Evolutionary conservation across 2,888 invertebrate species (phyloP).

Genomic region (Odontothrips loti): DNA sequence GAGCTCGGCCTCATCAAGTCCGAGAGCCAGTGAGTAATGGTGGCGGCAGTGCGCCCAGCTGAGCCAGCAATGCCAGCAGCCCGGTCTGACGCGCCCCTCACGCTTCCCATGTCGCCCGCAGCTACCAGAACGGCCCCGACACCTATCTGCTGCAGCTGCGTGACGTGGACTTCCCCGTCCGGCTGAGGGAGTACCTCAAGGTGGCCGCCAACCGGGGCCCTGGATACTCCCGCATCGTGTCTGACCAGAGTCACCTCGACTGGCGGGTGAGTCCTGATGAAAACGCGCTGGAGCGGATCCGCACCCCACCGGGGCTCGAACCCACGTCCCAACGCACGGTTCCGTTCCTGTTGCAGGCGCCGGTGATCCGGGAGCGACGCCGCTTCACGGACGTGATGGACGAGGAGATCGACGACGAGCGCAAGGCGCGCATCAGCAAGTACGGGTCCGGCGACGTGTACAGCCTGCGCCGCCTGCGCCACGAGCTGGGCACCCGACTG

Average conservation of each 20-base stretch:
- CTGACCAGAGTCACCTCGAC: conserved; percentile 48
- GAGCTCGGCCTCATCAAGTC: conserved; percentile 75
- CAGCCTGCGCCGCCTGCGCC: conserved; percentile 70
- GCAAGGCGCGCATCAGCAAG: conserved; percentile 71
- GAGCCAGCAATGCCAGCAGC: not conserved
- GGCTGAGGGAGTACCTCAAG: conserved; percentile 89
- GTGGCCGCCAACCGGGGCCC: conserved; percentile 77
- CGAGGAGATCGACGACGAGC: conserved; percentile 90
- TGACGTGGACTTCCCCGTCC: conserved; percentile 91
- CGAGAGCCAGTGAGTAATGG: conserved; percentile 74
- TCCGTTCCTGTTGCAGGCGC: conserved; percentile 57
- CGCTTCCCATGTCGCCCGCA: conserved; percentile 44
- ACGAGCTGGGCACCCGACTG: conserved; percentile 78
- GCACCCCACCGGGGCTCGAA: too few relatives aligned
- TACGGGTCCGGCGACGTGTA: conserved; percentile 65
- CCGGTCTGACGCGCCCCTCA: not conserved
- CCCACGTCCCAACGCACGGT: not conserved
- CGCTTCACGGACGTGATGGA: conserved; percentile 93
- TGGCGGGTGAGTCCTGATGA: conserved; percentile 63
- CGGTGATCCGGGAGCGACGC: conserved; percentile 82
- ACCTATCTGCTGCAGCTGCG: conserved; percentile 90
- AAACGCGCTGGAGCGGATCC: not conserved
- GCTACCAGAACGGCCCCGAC: conserved; percentile 95
- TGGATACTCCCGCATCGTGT: conserved; percentile 50
- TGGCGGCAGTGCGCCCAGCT: not conserved